These are phyloP conservation scores for Hofmannophila pseudospretella DNA, from an alignment of 2,888 invertebrate genomes.

Conservation along the genomic window DNA sequence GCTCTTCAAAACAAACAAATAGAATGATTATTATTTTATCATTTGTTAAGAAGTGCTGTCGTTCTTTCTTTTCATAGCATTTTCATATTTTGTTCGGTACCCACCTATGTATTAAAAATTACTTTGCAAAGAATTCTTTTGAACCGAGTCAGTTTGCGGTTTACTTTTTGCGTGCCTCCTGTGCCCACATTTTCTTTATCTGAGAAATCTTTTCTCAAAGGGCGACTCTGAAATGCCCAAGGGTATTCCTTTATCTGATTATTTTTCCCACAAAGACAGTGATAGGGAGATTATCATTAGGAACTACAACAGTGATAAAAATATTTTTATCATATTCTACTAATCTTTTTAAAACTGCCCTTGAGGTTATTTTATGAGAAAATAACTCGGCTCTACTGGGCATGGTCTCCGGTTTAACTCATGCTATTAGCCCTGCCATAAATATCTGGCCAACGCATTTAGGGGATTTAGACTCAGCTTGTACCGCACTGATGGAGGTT, in stretches of 20 bases:
- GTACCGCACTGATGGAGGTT: constrained; percentile 65
- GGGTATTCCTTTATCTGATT: constrained; percentile 63
- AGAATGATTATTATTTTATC: too few relatives aligned
- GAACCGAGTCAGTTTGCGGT: constrained; percentile 46
- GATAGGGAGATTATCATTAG: constrained; percentile 46
- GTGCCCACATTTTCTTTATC: constrained; percentile 56
- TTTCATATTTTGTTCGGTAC: neutral
- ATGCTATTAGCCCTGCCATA: constrained; percentile 67
- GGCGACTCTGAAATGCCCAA: constrained; percentile 52
- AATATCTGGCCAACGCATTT: constrained; percentile 70
- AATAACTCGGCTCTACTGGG: constrained; percentile 36
- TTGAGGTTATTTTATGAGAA: constrained; percentile 19
- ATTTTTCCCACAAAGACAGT: constrained; percentile 49
- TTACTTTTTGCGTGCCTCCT: constrained; percentile 36
- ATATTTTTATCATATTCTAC: constrained; percentile 6
- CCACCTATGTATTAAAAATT: constrained; percentile 27
- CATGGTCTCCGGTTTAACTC: constrained; percentile 52
- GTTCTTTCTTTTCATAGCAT: neutral
- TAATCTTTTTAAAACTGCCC: constrained; percentile 1
- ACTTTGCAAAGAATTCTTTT: constrained; percentile 51
- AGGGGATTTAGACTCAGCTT: constrained; percentile 68
- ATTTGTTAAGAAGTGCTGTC: too few relatives aligned
- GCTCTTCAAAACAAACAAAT: too few relatives aligned
- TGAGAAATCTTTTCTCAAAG: constrained; percentile 59
- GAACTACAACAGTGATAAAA: constrained; percentile 29